Evolutionary conservation across 2,888 invertebrate species (phyloP).

Genomic region (Mongoloraphidia duomilia): DNA sequence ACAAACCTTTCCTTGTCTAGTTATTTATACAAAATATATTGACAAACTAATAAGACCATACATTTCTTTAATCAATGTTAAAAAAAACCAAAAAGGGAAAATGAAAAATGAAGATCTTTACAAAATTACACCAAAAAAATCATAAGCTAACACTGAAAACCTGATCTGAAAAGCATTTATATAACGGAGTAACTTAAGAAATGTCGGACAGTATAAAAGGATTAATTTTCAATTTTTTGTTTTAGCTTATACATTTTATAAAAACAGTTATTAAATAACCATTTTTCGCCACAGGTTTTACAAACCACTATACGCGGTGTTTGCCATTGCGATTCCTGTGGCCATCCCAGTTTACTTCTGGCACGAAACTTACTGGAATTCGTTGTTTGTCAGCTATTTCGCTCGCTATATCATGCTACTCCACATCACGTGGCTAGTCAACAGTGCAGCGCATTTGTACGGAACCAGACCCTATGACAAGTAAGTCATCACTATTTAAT

Average conservation of each 20-base stretch:
- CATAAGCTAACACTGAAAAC: no score
- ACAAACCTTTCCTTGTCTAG: no score
- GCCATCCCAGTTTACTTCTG: conserved; percentile 51
- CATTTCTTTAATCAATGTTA: no score
- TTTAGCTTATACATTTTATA: background rate
- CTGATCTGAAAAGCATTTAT: no score
- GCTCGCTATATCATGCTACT: conserved; percentile 45
- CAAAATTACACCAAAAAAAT: no score
- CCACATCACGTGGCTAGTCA: conserved; percentile 72
- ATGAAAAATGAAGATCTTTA: no score
- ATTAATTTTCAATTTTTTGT: no score
- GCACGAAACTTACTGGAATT: conserved; percentile 45
- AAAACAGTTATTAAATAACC: background rate
- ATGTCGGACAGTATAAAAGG: no score
- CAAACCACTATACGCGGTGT: conserved; percentile 38
- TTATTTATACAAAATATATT: no score
- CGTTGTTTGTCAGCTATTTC: conserved; percentile 46
- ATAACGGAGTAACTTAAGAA: no score
- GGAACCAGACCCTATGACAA: conserved; percentile 66
- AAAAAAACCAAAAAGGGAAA: no score
- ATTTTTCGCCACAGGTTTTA: conserved; percentile 44
- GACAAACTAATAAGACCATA: no score
- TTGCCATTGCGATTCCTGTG: conserved; percentile 46
- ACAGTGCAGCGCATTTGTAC: conserved; percentile 66
- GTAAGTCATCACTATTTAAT: conserved; percentile 28